These are phyloP conservation scores for Strigamia transsilvanica DNA, from an alignment of 2,888 invertebrate genomes.

Conservation along the genomic window DNA sequence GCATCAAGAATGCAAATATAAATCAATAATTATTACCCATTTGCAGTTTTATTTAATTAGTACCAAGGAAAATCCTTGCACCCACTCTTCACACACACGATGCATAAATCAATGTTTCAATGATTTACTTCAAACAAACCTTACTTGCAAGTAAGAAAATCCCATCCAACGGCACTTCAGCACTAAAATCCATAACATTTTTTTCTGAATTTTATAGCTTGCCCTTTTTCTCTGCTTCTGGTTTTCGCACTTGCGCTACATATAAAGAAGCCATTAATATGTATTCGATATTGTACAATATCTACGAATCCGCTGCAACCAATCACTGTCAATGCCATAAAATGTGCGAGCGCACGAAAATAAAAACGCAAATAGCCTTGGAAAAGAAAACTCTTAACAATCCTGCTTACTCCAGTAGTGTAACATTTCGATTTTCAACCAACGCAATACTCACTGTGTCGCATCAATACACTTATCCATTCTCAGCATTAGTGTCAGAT, in stretches of 20 bases:
- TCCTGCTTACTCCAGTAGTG: neutral
- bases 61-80: neutral
- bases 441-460: neutral
- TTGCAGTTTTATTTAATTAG: neutral
- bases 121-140: neutral
- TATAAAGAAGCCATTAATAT: neutral
- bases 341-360: neutral
- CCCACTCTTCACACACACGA: neutral
- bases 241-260: neutral
- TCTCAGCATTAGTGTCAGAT: slow-evolving; percentile 17
- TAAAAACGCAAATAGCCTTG: neutral
- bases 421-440: neutral
- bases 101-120: slow-evolving; percentile 12
- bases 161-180: too few relatives aligned
- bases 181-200: neutral
- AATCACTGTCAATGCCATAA: neutral
- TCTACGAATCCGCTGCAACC: neutral
- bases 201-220: neutral
- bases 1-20: neutral
- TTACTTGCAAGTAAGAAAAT: slow-evolving; percentile 1
- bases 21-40: neutral
- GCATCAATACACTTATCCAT: neutral
- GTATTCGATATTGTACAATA: neutral
- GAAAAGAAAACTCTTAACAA: neutral
- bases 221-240: slow-evolving; percentile 10